Evolutionary conservation across 2,888 invertebrate genomes (phyloP).

Genomic region (Mellilla xanthometata): DNA sequence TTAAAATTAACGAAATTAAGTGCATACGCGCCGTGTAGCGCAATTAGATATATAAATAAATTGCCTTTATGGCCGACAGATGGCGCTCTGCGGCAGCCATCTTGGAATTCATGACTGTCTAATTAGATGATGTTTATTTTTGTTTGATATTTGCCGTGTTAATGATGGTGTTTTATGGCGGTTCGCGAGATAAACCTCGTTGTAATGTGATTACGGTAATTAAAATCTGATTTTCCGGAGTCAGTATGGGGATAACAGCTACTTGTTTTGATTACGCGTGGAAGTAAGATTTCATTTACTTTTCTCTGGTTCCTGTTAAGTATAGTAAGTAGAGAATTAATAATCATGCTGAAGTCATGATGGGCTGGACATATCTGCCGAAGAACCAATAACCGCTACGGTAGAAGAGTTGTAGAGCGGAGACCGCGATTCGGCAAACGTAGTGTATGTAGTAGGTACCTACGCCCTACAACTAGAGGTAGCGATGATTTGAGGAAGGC

Average conservation of each 20-base stretch:
- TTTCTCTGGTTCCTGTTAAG: no score
- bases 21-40: constrained; percentile 72
- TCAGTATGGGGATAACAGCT: constrained; percentile 1
- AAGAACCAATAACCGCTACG: no score
- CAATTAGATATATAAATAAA: constrained; percentile 80
- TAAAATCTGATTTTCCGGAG: not conserved
- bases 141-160: constrained; percentile 30
- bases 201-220: not conserved
- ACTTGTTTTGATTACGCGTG: no score
- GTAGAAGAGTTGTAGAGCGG: no score
- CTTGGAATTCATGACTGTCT: constrained; percentile 68
- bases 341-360: no score
- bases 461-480: no score
- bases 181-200: not conserved
- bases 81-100: constrained; percentile 67
- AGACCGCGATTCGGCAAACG: no score
- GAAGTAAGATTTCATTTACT: no score
- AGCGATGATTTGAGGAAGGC: no score
- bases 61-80: constrained; percentile 74
- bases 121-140: constrained; percentile 60
- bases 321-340: no score
- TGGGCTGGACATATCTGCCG: no score
- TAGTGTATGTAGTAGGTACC: no score
- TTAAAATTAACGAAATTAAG: constrained; percentile 74
- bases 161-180: constrained; percentile 3